Evolutionary conservation across 2,797 vertebrate genomes (phyloP), one percentile per base, ranked within the genome.

Genomic region (Takifugu rubripes): DNA sequence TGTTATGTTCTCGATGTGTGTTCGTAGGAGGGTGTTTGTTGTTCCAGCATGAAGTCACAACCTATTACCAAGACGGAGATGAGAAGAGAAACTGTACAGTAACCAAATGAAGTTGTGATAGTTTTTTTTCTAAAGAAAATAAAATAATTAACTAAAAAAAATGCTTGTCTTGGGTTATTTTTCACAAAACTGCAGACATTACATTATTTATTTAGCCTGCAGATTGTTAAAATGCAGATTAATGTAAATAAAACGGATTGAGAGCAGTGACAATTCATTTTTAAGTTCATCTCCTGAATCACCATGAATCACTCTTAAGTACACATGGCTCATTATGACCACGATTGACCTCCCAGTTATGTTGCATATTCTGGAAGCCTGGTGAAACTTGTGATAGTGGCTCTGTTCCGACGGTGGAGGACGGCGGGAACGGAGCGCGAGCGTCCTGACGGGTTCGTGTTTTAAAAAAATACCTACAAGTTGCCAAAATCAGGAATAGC

Each of bases 91-190:
- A 85, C 83, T 92, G 84, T 91, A 86, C 87, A 90, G 81, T 87
- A 89, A 91, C 84, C 86, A 90, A 90, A 91, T 86, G 75, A 90
- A 86, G 82, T 91, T 92, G 89, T 91, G 72, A 90, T 91, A 87
- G 88, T 88, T 90, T 90, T 69, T 89, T 90, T 88, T 87, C 78
- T 88, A 79, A 87, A 78, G 72, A 88, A 83, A 92, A 91, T 85
- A 89, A 91, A 92, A 87, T 57, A 46, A 68, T 82, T 76, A 85
- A 85, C 61, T 86, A 64, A 85, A 75, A 85, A 75, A 59, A 21
- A 7, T 60, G 25, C 26, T 62, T 25, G 64, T 68, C 26, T 72
- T 44, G 51, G 25, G 48, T 88, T 55, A 58, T 81, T 83, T 79
- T 25, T 76, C 31, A 33, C 31, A 10, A 33, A 33, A 33, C 31